These are phyloP conservation scores for Lasioglossum malachurum DNA, from an alignment of 2,888 invertebrate species.

Conservation along the genomic window DNA sequence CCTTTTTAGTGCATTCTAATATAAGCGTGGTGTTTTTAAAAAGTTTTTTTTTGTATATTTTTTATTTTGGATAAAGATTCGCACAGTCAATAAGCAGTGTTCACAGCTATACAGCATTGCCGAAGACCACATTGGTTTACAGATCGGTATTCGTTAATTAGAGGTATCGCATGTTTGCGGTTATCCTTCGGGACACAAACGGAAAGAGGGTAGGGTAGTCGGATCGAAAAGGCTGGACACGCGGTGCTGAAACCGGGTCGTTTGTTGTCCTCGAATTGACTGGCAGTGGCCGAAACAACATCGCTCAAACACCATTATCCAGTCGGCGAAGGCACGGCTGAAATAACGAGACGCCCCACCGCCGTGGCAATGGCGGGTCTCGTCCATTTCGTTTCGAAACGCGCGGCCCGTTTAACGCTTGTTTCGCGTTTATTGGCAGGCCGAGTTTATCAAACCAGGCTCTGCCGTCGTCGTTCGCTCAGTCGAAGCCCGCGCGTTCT, in stretches of 20 bases:
- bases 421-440: slow-evolving; percentile 44
- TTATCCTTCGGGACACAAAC: slow-evolving; percentile 22
- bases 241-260: slow-evolving; percentile 2
- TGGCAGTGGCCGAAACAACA: slow-evolving; percentile 57
- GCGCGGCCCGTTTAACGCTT: slow-evolving; percentile 48
- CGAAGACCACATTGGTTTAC: slow-evolving; percentile 27
- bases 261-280: slow-evolving; percentile 38
- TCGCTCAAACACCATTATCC: slow-evolving; percentile 69
- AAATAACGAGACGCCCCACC: slow-evolving; percentile 50
- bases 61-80: not conserved
- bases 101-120: not conserved
- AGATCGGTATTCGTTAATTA: slow-evolving; percentile 39
- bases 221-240: slow-evolving; percentile 22
- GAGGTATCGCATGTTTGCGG: slow-evolving; percentile 35
- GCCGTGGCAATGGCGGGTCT: slow-evolving; percentile 63
- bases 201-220: not conserved
- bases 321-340: slow-evolving; percentile 38
- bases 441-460: slow-evolving; percentile 64
- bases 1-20: no score
- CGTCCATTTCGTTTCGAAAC: slow-evolving; percentile 68
- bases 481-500: slow-evolving; percentile 9
- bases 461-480: slow-evolving; percentile 13
- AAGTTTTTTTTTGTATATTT: no score
- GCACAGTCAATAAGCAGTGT: not conserved
- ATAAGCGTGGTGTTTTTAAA: no score